Percentiles rank a stretch among this genome's conserved stretches.
phyloP scores from a whole-genome alignment of 2,113 vertebrate species.

The Neolamprologus tretocephalus region DNA sequence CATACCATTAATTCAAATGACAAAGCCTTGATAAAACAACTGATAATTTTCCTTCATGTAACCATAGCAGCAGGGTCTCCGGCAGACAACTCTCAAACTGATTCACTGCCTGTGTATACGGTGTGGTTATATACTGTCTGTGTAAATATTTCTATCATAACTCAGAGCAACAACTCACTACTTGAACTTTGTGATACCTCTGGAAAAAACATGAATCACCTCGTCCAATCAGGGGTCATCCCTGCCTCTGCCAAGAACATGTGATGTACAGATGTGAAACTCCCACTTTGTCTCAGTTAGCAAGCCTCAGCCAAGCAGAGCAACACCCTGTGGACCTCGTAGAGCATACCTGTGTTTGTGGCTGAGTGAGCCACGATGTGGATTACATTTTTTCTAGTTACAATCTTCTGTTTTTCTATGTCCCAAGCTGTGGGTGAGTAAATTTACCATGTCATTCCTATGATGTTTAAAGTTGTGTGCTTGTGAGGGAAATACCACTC shows the following conservation, averaged over 20 bases:
- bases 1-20: not conserved
- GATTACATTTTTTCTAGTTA: not conserved
- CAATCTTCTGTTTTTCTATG: not conserved
- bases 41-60: not conserved
- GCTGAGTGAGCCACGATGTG: not conserved
- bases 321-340: fast-evolving
- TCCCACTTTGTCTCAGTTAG: not conserved
- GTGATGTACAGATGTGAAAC: conserved; percentile 32
- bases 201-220: not conserved
- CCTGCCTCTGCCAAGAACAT: not conserved
- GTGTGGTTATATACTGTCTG: not conserved
- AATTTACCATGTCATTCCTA: not conserved
- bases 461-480: not conserved
- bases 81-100: not conserved
- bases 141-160: not conserved
- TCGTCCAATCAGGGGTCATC: not conserved
- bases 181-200: not conserved
- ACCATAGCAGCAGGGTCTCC: not conserved
- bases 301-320: not conserved
- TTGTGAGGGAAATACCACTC: fast-evolving
- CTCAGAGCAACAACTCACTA: not conserved
- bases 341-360: not conserved
- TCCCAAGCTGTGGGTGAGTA: not conserved
- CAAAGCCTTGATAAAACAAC: not conserved
- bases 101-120: fast-evolving